Conservation (phyloP, 2,113 vertebrate genomes). For the Phocoena phocoena region DNA sequence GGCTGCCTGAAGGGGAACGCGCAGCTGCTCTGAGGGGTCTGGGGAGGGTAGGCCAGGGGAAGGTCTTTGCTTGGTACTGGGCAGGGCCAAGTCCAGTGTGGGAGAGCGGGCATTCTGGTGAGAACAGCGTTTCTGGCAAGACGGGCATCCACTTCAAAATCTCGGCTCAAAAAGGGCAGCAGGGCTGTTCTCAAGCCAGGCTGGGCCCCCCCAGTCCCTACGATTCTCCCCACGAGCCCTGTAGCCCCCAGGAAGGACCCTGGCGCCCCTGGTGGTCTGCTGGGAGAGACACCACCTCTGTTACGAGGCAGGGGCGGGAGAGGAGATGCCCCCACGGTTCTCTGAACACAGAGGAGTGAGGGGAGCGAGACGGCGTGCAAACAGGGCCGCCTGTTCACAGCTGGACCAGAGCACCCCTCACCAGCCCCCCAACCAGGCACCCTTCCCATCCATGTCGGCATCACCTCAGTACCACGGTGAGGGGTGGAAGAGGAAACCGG, state of each 20-base stretch:
- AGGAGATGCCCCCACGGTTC: neutral
- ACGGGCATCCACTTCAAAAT: conserved; percentile 86
- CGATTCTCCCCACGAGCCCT: neutral
- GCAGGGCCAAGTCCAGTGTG: conserved; percentile 23
- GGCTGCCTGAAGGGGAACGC: neutral
- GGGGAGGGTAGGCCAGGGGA: neutral
- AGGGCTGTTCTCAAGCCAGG: conserved; percentile 76
- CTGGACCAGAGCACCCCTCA: conserved; percentile 6
- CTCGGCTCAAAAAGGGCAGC: conserved; percentile 82
- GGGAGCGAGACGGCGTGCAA: neutral
- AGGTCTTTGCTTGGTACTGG: conserved; percentile 20
- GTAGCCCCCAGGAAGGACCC: neutral
- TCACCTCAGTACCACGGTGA: conserved; percentile 78
- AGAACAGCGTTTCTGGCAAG: conserved; percentile 87
- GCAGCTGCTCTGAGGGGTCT: neutral
- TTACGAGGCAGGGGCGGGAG: neutral
- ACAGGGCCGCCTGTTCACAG: neutral
- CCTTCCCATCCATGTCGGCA: conserved; percentile 78
- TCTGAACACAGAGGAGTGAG: neutral
- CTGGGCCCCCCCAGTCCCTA: neutral
- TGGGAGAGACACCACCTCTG: neutral
- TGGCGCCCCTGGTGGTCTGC: neutral
- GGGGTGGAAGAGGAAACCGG: conserved; percentile 63
- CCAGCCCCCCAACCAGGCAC: neutral
- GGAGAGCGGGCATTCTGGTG: conserved; percentile 44